Evolutionary conservation across 2,113 vertebrate genomes (phyloP).

Genomic region (Myxocyprinus asiaticus): DNA sequence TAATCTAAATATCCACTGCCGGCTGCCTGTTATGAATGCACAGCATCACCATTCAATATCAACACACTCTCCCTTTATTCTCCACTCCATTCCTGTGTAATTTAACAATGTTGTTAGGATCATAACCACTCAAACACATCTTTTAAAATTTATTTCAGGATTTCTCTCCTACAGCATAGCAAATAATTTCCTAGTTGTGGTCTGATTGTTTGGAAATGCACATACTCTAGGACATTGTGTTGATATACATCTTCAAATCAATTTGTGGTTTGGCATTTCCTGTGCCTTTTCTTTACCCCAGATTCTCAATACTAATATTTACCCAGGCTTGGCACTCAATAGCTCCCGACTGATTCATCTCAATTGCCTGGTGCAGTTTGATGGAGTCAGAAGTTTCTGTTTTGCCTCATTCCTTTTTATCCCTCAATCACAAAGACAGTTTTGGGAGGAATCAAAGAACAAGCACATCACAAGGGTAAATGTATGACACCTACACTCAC

Average conservation of each 20-base stretch:
- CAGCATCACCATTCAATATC: background rate
- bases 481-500: slow-evolving; percentile 47
- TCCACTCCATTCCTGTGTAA: slow-evolving; percentile 25
- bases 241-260: slow-evolving; percentile 57
- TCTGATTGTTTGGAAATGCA: slow-evolving; percentile 34
- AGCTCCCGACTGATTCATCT: slow-evolving; percentile 35
- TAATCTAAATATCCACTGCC: background rate
- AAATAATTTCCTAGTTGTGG: slow-evolving; percentile 1
- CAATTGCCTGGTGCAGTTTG: slow-evolving; percentile 33
- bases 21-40: slow-evolving; percentile 5
- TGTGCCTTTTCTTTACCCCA: slow-evolving; percentile 38
- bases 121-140: slow-evolving; percentile 20
- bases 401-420: slow-evolving; percentile 51
- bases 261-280: slow-evolving; percentile 53
- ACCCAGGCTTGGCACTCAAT: slow-evolving; percentile 23
- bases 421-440: slow-evolving; percentile 56
- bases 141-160: slow-evolving; percentile 40
- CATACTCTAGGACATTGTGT: slow-evolving; percentile 34
- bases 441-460: slow-evolving; percentile 56
- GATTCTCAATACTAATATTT: slow-evolving; percentile 56
- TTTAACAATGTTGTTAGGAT: slow-evolving; percentile 24
- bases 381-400: slow-evolving; percentile 32
- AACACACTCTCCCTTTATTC: background rate
- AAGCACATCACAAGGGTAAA: slow-evolving; percentile 51
- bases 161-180: background rate